Evolutionary conservation across 2,113 vertebrate species (phyloP), one percentile per base, ranked within the genome.

Genomic region (Xerus inauris): DNA sequence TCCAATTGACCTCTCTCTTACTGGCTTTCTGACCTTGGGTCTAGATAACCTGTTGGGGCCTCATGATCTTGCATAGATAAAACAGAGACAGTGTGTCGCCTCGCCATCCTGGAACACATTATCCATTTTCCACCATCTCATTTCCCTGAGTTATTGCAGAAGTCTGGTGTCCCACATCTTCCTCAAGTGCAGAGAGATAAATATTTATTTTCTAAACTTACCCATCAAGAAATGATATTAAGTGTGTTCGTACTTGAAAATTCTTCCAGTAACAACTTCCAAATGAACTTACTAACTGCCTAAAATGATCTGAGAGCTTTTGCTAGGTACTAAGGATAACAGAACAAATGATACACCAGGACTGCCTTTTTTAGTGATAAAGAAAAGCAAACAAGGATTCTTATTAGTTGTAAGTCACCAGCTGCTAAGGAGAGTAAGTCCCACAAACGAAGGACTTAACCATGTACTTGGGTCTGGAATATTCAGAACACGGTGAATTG

Each of bases 21-120:
- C 3, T 96, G 83, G 54, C 65, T 96, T 96, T 94, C 86, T 87
- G 89, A 96, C 82, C 86, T 89, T 95, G 69, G 20, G 5, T 54
- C 91, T 91, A 35, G 40, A 49, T 85, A 94, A 86, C 30, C 93
- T 80, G 0, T 83, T 81, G 62, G 38, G 35, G 30, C 38, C 75
- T 82, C 42, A 24, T 45, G 69, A 87, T 40, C 24, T 64, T 38
- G 35, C 77, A 3, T 45, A 75, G 47, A 67, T 91, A 93, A 82
- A 84, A 93, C 30, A 8, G 57, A 93, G 65, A 71, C 42, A 42
- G 32, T 51, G 51, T 95, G 69, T 84, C 73, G 80, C 38, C 30
- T 88, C 6, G 2, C 20, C 49, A 32, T 89, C 47, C 80, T 75
- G 40, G 40, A 88, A 5, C 69, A 62, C 20, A n/a, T 62, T 65